Evolutionary conservation across 2,113 vertebrate genomes (phyloP).

Genomic region (Rhinolophus ferrumequinum): DNA sequence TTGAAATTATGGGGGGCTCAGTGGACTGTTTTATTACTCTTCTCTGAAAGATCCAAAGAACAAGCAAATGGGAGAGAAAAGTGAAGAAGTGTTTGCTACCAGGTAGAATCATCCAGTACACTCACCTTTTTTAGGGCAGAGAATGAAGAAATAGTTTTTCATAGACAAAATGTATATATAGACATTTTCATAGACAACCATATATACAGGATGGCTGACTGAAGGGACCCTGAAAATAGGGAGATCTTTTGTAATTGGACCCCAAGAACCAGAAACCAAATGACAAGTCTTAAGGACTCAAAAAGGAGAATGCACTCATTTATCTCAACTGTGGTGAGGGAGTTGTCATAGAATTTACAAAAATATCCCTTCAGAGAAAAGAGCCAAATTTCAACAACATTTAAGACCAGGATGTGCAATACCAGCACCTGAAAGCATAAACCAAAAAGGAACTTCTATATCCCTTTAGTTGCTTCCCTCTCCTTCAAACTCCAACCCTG

Average conservation of each 20-base stretch:
- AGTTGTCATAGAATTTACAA: background rate
- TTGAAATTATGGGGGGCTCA: background rate
- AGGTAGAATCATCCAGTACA: background rate
- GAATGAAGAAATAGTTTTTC: background rate
- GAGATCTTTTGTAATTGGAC: background rate
- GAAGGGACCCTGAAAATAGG: background rate
- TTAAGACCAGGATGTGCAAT: background rate
- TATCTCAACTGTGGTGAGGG: background rate
- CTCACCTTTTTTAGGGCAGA: background rate
- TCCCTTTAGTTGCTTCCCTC: background rate
- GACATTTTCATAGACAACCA: no score
- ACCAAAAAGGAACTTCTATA: background rate
- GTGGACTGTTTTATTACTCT: background rate
- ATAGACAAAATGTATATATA: background rate
- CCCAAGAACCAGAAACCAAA: background rate
- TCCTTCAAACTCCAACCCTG: background rate
- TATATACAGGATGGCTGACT: background rate
- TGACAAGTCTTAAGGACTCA: background rate
- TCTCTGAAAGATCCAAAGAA: background rate
- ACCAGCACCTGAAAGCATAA: background rate
- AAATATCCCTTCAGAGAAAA: background rate
- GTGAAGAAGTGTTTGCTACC: background rate
- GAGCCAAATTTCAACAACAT: background rate
- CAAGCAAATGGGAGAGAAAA: background rate
- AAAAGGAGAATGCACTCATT: background rate